phyloP scores from a whole-genome alignment of 2,797 vertebrate genomes.

The Dryobates pubescens region DNA sequence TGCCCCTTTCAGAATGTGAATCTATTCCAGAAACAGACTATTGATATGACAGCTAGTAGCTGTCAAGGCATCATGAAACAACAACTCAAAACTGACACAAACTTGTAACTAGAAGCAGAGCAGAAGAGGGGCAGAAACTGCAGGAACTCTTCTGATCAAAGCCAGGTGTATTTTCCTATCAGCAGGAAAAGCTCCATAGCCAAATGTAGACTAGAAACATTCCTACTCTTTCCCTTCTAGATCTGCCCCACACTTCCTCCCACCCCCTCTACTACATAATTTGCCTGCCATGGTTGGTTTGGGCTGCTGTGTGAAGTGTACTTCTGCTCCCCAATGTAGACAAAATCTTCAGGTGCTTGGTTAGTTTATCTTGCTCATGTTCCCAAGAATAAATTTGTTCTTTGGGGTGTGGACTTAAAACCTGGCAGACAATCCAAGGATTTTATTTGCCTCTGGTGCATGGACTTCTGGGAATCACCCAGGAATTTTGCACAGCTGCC shows the following conservation, averaged over 20 bases:
- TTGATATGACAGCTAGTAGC: neutral
- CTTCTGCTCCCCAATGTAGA: fast-evolving
- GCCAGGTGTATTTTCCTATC: neutral
- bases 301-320: neutral
- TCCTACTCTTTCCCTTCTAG: neutral
- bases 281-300: neutral
- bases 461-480: neutral
- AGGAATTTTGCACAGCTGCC: neutral
- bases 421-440: neutral
- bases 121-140: neutral
- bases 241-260: neutral
- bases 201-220: neutral
- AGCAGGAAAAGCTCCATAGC: neutral
- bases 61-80: neutral
- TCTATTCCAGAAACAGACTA: neutral
- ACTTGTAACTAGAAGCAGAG: neutral
- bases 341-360: neutral
- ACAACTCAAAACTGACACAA: neutral
- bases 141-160: neutral
- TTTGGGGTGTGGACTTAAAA: neutral
- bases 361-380: neutral
- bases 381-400: neutral
- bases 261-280: fast-evolving
- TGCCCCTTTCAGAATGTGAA: neutral
- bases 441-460: neutral